Conservation (phyloP, 2,888 invertebrate species). For the Morpho helenor region DNA sequence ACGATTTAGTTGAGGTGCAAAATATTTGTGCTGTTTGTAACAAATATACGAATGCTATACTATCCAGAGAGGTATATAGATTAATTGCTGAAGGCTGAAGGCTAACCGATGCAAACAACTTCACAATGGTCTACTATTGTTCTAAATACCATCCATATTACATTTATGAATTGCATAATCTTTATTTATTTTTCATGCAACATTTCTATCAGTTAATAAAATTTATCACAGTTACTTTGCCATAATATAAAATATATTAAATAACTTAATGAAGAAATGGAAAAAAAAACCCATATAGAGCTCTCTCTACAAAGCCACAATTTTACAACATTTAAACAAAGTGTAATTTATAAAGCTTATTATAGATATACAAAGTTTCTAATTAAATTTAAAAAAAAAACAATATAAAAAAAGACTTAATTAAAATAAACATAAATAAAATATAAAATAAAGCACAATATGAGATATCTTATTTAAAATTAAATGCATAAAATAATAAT, state of each 20-base stretch:
- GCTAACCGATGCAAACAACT: slow-evolving; percentile 2
- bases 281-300: not conserved
- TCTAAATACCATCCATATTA: not conserved
- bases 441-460: slow-evolving; percentile 21
- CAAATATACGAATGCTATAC: not conserved
- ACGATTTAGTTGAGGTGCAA: not conserved
- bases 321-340: slow-evolving; percentile 2
- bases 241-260: not conserved
- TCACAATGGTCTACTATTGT: not conserved
- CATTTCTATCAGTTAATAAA: too few species aligned
- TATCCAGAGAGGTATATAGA: not conserved
- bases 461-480: slow-evolving; percentile 14
- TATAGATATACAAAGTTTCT: not conserved
- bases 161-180: not conserved
- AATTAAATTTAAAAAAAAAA: not conserved
- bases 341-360: slow-evolving; percentile 1
- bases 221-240: too few species aligned
- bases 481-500: slow-evolving; percentile 4
- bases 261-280: not conserved
- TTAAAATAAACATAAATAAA: slow-evolving; percentile 20
- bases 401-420: slow-evolving; percentile 13
- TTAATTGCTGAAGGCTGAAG: not conserved
- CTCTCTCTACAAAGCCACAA: not conserved
- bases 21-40: not conserved
- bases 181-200: not conserved